phyloP scores from a whole-genome alignment of 2,113 vertebrate genomes.

The Trichomycterus rosablanca region DNA sequence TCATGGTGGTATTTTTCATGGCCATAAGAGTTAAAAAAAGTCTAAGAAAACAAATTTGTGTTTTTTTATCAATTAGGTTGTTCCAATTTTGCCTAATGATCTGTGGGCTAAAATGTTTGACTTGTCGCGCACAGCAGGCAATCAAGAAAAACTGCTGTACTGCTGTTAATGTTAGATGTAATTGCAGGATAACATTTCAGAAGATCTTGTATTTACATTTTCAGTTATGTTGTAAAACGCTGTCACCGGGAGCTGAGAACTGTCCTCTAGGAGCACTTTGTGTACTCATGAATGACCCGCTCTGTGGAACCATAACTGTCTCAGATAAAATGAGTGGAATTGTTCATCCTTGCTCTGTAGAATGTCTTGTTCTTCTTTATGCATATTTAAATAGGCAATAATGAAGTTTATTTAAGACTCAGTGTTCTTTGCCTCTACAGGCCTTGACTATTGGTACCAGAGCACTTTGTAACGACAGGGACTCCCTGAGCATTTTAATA shows the following conservation, averaged over 20 bases:
- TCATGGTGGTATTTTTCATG: too few relatives aligned
- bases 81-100: too few relatives aligned
- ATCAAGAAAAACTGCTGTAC: too few relatives aligned
- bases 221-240: not conserved
- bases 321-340: constrained; percentile 28
- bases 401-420: constrained; percentile 40
- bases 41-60: too few relatives aligned
- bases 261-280: not conserved
- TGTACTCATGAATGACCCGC: constrained; percentile 18
- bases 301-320: constrained; percentile 27
- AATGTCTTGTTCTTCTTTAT: constrained; percentile 40
- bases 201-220: too few relatives aligned
- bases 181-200: too few relatives aligned
- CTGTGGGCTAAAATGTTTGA: too few relatives aligned
- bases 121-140: too few relatives aligned
- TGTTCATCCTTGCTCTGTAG: constrained; percentile 34
- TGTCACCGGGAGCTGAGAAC: not conserved
- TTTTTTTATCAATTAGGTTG: too few relatives aligned
- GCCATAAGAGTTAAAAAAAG: too few relatives aligned
- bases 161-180: too few relatives aligned
- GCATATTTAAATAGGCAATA: constrained; percentile 41
- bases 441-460: constrained; percentile 2
- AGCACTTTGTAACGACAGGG: not conserved
- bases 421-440: constrained; percentile 12
- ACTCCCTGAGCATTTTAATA: not conserved